Conservation (phyloP, 2,888 invertebrate genomes). For the Acanthosepion esculentum region DNA sequence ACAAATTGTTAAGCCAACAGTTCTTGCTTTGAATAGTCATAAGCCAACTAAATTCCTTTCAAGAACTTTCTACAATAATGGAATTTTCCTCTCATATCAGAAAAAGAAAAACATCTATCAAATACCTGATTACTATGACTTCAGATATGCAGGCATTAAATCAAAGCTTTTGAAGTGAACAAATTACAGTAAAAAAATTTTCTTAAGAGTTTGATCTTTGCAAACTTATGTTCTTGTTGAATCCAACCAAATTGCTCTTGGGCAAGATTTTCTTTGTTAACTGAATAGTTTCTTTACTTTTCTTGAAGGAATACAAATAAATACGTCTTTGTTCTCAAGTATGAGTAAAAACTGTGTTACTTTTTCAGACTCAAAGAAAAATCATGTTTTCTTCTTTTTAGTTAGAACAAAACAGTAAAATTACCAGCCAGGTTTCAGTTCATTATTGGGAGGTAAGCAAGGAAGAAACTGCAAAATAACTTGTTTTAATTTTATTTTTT, state of each 20-base stretch:
- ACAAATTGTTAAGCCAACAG: neutral
- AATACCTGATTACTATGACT: neutral
- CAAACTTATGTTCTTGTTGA: neutral
- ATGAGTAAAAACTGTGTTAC: neutral
- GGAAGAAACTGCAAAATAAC: neutral
- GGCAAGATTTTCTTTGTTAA: neutral
- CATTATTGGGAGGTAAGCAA: neutral
- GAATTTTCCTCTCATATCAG: neutral
- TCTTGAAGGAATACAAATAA: conserved; percentile 9
- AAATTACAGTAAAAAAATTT: neutral
- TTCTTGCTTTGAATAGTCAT: neutral
- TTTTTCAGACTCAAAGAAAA: neutral
- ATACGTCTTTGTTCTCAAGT: conserved; percentile 4
- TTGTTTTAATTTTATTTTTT: neutral
- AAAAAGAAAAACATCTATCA: neutral
- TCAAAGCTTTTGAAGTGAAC: neutral
- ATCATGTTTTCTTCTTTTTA: neutral
- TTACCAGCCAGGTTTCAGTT: neutral
- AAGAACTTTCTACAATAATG: neutral
- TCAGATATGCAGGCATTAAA: neutral
- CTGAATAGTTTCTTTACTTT: neutral
- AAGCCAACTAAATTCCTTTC: neutral
- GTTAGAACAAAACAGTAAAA: neutral
- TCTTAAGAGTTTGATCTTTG: neutral
- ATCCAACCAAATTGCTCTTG: conserved; percentile 33